Evolutionary conservation across 2,797 vertebrate species (phyloP).

Genomic region (Setipinna tenuifilis): DNA sequence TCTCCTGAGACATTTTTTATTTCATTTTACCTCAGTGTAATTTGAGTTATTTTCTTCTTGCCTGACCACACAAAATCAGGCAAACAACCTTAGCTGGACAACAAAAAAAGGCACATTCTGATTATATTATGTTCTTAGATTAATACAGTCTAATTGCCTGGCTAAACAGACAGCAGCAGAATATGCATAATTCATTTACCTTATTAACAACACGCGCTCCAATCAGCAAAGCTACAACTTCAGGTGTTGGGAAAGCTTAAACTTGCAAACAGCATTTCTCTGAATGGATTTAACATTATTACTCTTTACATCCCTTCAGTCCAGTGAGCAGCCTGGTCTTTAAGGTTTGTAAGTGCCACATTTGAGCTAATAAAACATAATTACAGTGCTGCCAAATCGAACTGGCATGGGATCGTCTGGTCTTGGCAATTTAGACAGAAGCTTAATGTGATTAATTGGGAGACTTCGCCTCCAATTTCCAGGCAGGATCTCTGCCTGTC

Average conservation of each 20-base stretch:
- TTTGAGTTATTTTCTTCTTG: not conserved
- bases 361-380: slow-evolving; percentile 30
- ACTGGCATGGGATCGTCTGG: slow-evolving; percentile 25
- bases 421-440: slow-evolving; percentile 62
- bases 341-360: not conserved
- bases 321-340: slow-evolving; percentile 11
- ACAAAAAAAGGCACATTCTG: not conserved
- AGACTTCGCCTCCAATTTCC: slow-evolving; percentile 60
- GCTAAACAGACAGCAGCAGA: not conserved
- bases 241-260: not conserved
- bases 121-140: not conserved
- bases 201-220: not conserved
- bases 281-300: not conserved
- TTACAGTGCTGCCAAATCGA: slow-evolving; percentile 5
- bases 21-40: not conserved
- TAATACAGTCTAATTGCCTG: not conserved
- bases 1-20: not conserved
- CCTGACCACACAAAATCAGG: not conserved
- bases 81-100: not conserved
- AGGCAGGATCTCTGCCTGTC: slow-evolving; percentile 56
- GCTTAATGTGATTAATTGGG: slow-evolving; percentile 70
- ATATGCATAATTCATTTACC: not conserved
- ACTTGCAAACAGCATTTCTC: not conserved
- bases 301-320: not conserved
- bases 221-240: not conserved